These are phyloP conservation scores for Eira barbara DNA, from an alignment of 2,113 vertebrate genomes.

Conservation along the genomic window DNA sequence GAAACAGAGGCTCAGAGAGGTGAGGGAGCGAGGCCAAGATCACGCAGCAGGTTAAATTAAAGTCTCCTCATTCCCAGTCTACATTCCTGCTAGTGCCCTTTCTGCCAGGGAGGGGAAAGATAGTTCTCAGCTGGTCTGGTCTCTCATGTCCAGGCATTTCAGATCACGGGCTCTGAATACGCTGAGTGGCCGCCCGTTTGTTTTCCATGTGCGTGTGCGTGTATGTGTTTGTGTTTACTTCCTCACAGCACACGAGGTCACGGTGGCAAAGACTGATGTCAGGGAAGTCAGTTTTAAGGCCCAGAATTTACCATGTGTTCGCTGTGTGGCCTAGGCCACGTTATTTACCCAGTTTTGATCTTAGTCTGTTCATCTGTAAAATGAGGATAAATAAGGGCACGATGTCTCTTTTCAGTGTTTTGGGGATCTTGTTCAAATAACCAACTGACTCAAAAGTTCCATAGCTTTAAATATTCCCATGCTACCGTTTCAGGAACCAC, in stretches of 20 bases:
- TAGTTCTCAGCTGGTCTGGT: neutral
- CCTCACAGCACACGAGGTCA: fast-evolving
- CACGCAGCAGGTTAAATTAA: neutral
- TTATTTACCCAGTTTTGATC: neutral
- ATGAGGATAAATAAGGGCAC: neutral
- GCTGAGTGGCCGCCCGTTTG: fast-evolving
- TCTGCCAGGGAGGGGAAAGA: neutral
- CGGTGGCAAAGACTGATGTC: neutral
- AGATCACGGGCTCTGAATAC: neutral
- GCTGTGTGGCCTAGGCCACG: neutral
- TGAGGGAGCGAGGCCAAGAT: neutral
- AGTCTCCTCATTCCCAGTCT: neutral
- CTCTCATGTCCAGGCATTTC: neutral
- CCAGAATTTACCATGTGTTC: neutral
- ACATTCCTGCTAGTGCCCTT: neutral
- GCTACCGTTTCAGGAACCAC: neutral
- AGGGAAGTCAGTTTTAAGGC: neutral
- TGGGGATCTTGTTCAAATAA: neutral
- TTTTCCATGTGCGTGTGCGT: fast-evolving
- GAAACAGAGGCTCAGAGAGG: neutral
- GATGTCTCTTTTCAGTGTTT: neutral
- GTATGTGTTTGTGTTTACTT: fast-evolving
- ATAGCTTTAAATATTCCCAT: neutral
- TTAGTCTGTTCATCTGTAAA: neutral
- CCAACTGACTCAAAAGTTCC: neutral